Percentiles rank a stretch among this genome's conserved stretches.
Evolutionary conservation across 2,888 invertebrate species (phyloP).

Genomic region (Eristalis pertinax): DNA sequence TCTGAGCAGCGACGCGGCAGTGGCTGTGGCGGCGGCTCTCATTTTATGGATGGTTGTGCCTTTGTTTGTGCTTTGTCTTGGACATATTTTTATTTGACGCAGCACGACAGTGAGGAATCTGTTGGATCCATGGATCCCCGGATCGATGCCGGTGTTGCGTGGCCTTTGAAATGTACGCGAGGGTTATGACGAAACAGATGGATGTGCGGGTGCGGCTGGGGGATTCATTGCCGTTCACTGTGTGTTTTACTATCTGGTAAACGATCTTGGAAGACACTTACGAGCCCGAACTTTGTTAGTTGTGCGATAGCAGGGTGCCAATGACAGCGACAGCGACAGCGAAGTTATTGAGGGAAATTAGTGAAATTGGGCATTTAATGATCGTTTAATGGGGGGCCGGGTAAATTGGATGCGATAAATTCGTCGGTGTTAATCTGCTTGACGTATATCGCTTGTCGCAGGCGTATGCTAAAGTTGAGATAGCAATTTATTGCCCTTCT

Average conservation of each 20-base stretch:
- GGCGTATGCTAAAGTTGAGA: slow-evolving; percentile 28
- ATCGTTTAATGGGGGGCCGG: slow-evolving; percentile 56
- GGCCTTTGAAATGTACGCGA: slow-evolving; percentile 11
- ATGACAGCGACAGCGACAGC: slow-evolving; percentile 14
- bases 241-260: slow-evolving; percentile 52
- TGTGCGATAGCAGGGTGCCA: slow-evolving; percentile 13
- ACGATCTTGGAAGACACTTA: slow-evolving; percentile 50
- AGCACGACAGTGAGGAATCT: slow-evolving; percentile 54
- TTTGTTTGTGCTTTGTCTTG: slow-evolving; percentile 38
- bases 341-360: slow-evolving; percentile 63
- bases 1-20: neutral
- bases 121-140: slow-evolving; percentile 18
- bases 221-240: slow-evolving; percentile 21
- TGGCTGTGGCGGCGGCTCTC: neutral
- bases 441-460: slow-evolving; percentile 4
- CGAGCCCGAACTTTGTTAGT: slow-evolving; percentile 12
- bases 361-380: slow-evolving; percentile 68
- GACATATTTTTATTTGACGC: slow-evolving; percentile 30
- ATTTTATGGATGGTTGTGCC: slow-evolving; percentile 1
- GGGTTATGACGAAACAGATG: slow-evolving; percentile 35
- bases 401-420: slow-evolving; percentile 57
- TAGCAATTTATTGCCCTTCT: slow-evolving; percentile 32
- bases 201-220: neutral
- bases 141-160: neutral
- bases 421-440: slow-evolving; percentile 56